Evolutionary conservation across 2,888 invertebrate genomes (phyloP), one percentile per base, ranked within the genome.

Genomic region (Aporophyla nigra): DNA sequence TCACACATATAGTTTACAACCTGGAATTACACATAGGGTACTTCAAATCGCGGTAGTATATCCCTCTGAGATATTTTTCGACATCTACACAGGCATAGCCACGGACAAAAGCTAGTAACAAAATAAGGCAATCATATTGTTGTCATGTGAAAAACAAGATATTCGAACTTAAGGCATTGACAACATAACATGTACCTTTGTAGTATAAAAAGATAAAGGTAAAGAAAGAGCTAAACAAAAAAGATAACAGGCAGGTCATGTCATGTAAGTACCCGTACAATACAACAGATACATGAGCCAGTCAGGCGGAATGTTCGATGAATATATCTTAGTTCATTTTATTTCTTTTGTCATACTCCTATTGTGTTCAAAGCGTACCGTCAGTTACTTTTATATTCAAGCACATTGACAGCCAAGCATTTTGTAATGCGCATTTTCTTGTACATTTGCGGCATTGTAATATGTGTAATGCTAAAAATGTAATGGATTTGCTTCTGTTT

Each of bases 281-380:
- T 51, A 75, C 2, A 10, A 75, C 59, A 56, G 67, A 74, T 77
- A 80, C 72, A 80, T 71, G 77, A 67, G 61, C 78, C 71, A 75
- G 68, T 74, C 67, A 80, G 54, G 54, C 61, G 73, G 73, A 76
- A 77, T 75, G 67, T 72, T 75, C 80, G 76, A 85, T 76, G 79
- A 86, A 85, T 83, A 78, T 76, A 59, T 66, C 43, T 70, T 74
- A 46, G 62, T 56, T 73, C 59, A 63, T 71, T 73, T 75, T 67
- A 67, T 76, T 67, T 76, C 56, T 33, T 75, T 76, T 71, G n/a
- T 67, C 40, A 54, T 80, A 49, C 68, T 61, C 16, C 21, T 68
- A 40, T 80, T 80, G 67, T 82, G 56, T 59, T 76, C 66, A 56
- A 40, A 51, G 58, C 53, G 70, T 49, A 49, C 27, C 54, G 68